Evolutionary conservation across 2,888 invertebrate genomes (phyloP).

Genomic region (Theretra japonica): DNA sequence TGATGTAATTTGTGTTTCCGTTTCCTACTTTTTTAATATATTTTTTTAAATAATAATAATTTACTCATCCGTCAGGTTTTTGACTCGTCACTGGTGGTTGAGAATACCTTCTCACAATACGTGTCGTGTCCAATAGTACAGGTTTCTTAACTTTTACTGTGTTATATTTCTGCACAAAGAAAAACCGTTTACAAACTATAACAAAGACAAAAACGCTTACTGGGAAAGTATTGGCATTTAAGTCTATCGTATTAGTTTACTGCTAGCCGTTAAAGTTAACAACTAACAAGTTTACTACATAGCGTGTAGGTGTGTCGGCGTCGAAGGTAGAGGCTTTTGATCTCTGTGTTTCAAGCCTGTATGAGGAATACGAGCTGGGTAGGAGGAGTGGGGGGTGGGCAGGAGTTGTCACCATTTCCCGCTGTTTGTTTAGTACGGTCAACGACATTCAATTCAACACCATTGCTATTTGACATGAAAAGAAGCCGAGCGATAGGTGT

Average conservation of each 20-base stretch:
- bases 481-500: conserved; percentile 60
- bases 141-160: no score
- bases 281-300: neutral
- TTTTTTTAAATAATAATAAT: no score
- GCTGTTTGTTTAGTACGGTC: conserved; percentile 66
- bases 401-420: conserved; percentile 49
- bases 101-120: no score
- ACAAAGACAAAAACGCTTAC: neutral
- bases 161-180: no score
- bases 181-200: neutral
- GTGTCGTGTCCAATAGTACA: no score
- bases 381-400: conserved; percentile 36
- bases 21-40: neutral
- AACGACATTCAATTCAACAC: conserved; percentile 67
- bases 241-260: neutral
- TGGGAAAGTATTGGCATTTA: neutral
- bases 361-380: conserved; percentile 32
- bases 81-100: no score
- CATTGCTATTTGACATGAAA: conserved; percentile 74
- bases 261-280: conserved; percentile 10
- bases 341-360: conserved; percentile 20
- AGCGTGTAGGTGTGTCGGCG: neutral
- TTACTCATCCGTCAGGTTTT: no score
- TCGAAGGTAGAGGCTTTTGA: conserved; percentile 4
- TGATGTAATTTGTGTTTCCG: neutral